phyloP scores from a whole-genome alignment of 2,797 vertebrate species.

The Acridotheres tristis region DNA sequence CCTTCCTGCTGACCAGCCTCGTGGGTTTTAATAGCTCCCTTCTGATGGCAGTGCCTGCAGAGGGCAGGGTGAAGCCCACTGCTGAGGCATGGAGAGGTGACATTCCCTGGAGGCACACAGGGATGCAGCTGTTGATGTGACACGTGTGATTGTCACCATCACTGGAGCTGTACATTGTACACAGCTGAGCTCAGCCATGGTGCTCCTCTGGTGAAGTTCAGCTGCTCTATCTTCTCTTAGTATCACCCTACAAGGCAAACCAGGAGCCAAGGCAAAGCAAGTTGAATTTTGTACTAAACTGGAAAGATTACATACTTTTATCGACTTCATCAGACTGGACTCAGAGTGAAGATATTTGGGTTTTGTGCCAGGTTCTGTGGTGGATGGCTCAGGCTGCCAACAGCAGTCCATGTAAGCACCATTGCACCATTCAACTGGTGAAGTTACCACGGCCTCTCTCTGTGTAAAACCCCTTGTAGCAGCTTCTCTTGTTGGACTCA shows the following conservation, averaged over 20 bases:
- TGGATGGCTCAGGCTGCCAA: background rate
- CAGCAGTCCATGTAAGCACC: accelerated
- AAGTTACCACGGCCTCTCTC: background rate
- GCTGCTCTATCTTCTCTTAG: background rate
- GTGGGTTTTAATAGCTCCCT: background rate
- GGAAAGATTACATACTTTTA: background rate
- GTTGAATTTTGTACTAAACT: background rate
- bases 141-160: background rate
- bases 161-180: background rate
- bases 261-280: background rate
- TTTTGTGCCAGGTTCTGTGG: background rate
- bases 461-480: background rate
- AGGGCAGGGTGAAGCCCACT: background rate
- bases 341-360: background rate
- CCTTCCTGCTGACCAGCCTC: background rate
- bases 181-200: background rate
- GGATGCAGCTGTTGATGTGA: background rate
- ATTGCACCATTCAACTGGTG: background rate
- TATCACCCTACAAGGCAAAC: background rate
- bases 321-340: background rate
- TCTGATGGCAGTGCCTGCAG: background rate
- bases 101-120: background rate
- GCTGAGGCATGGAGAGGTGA: background rate
- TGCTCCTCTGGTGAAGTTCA: background rate
- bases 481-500: background rate